Evolutionary conservation across 1,140 invertebrate species (phyloP).

Genomic region (Pachypeltis micranthus): DNA sequence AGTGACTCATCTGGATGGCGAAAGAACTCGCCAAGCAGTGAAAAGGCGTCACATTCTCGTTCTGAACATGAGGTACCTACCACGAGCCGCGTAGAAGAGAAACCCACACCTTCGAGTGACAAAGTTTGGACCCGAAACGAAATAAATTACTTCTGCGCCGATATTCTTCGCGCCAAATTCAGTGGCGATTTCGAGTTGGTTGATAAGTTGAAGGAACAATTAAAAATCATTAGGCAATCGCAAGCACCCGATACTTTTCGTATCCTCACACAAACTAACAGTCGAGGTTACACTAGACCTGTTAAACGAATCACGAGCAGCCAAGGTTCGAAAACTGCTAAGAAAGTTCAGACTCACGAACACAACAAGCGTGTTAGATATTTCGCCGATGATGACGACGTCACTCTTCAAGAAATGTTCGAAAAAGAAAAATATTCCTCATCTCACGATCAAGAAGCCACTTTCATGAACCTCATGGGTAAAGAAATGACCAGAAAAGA

Average conservation of each 20-base stretch:
- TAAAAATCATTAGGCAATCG: slow-evolving; percentile 45
- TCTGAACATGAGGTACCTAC: too few relatives aligned
- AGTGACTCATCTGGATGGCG: too few relatives aligned
- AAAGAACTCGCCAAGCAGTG: too few relatives aligned
- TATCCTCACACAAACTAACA: slow-evolving; percentile 59
- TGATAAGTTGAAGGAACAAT: slow-evolving; percentile 55
- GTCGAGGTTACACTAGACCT: slow-evolving; percentile 41
- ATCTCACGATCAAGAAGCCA: slow-evolving; percentile 64
- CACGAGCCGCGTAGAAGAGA: too few relatives aligned
- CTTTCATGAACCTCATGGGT: slow-evolving; percentile 63
- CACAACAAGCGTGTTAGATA: slow-evolving; percentile 63
- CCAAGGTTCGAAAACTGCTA: slow-evolving; percentile 37
- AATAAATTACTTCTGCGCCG: slow-evolving; percentile 76
- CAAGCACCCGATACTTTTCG: slow-evolving; percentile 41
- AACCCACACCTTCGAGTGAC: slow-evolving; percentile 27
- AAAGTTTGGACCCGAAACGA: slow-evolving; percentile 53
- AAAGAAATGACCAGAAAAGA: slow-evolving; percentile 51
- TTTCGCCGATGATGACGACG: slow-evolving; percentile 83
- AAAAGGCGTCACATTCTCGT: too few relatives aligned
- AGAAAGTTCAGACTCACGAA: slow-evolving; percentile 57
- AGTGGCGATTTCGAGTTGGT: slow-evolving; percentile 64
- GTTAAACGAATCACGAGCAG: slow-evolving; percentile 25
- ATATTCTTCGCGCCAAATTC: slow-evolving; percentile 81
- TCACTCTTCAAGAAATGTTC: slow-evolving; percentile 78
- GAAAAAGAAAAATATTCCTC: slow-evolving; percentile 75